These are phyloP conservation scores for Ellobium chinense DNA, from an alignment of 2,888 invertebrate genomes.

Conservation along the genomic window DNA sequence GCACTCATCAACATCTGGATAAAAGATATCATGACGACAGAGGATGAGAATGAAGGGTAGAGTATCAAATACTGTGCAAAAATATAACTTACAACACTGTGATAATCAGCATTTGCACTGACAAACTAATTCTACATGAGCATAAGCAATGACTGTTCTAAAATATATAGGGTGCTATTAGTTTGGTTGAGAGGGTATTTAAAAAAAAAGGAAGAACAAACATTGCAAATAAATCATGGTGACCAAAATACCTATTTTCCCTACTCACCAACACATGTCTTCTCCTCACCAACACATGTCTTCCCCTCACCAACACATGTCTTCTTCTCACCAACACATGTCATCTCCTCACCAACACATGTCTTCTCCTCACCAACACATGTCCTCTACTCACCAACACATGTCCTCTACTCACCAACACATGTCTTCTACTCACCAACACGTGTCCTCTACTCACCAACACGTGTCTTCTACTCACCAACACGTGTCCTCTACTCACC, in stretches of 20 bases:
- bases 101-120: no score
- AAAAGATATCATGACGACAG: no score
- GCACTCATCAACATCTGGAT: constrained; percentile 93
- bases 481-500: constrained; percentile 81
- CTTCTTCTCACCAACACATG: neutral
- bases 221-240: no score
- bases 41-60: no score
- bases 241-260: neutral
- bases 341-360: neutral
- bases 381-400: neutral
- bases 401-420: neutral
- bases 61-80: no score
- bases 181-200: no score
- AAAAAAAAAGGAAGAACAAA: no score
- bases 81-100: no score
- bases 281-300: neutral
- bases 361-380: neutral
- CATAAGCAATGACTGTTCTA: no score
- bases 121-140: no score
- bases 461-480: no score
- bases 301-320: neutral
- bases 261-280: neutral
- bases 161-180: no score
- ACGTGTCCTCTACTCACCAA: neutral
- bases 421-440: neutral